A percentile compares a stretch with the other conserved stretches of the same genome.
phyloP scores from a whole-genome alignment of 2,888 invertebrate genomes.

The Microplitis manilae region DNA sequence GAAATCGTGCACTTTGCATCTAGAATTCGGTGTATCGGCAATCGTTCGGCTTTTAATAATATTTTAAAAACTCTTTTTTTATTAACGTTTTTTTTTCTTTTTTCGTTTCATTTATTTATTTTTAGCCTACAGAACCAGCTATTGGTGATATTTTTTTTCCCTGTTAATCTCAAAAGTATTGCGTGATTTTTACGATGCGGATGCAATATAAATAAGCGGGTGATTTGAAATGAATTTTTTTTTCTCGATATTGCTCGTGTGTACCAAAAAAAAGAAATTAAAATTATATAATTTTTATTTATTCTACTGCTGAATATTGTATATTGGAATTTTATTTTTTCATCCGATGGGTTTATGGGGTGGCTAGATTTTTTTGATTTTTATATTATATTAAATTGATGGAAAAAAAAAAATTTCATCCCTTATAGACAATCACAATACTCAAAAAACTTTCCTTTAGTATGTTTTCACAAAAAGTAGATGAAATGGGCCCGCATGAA shows the following conservation, averaged over 20 bases:
- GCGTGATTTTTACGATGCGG: constrained; percentile 66
- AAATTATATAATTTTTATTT: constrained; percentile 17
- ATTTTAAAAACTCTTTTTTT: constrained; percentile 54
- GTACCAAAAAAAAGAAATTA: not conserved
- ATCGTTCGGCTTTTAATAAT: constrained; percentile 63
- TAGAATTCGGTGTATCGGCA: constrained; percentile 51
- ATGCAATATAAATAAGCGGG: constrained; percentile 66
- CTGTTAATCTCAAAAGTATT: constrained; percentile 67
- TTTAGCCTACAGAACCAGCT: not conserved
- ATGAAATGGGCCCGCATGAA: too few relatives aligned
- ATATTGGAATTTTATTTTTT: constrained; percentile 25
- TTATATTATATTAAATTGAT: not conserved
- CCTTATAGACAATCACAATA: not conserved
- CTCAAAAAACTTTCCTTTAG: too few relatives aligned
- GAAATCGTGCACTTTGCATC: constrained; percentile 43
- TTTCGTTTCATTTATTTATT: constrained; percentile 25
- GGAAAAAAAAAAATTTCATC: constrained; percentile 14
- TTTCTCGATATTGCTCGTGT: constrained; percentile 17
- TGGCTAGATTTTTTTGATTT: not conserved
- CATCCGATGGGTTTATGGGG: not conserved
- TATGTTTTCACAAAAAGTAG: too few relatives aligned
- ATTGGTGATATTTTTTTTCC: constrained; percentile 27
- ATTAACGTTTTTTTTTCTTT: constrained; percentile 53
- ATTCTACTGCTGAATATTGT: constrained; percentile 11
- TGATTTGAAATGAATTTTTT: constrained; percentile 32